Conservation (phyloP, 2,888 invertebrate genomes). For the Operophtera brumata region DNA sequence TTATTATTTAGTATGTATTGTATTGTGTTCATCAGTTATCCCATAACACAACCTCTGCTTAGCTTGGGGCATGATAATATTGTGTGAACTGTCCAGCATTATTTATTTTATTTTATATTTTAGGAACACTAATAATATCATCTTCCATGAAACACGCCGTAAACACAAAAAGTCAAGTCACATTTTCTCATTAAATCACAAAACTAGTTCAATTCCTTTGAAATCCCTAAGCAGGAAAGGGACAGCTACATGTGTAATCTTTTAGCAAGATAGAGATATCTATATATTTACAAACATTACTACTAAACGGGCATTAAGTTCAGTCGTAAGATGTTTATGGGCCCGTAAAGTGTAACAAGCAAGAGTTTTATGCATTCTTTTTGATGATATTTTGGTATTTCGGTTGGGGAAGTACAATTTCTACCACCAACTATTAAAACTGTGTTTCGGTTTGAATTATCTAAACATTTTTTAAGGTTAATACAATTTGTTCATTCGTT, state of each 20-base stretch:
- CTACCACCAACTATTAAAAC: no score
- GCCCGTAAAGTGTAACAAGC: conserved; percentile 19
- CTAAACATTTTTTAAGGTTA: no score
- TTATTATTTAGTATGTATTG: no score
- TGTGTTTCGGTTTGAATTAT: no score
- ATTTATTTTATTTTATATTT: no score
- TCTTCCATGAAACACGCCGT: not conserved
- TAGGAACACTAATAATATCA: not conserved
- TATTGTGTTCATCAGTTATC: no score
- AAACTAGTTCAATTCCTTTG: conserved; percentile 2
- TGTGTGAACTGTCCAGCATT: no score
- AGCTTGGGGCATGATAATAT: no score
- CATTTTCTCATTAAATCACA: not conserved
- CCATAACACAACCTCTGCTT: no score
- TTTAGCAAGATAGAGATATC: conserved; percentile 25
- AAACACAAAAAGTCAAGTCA: not conserved
- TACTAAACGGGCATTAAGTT: conserved; percentile 38
- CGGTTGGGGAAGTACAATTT: not conserved
- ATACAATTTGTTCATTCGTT: no score
- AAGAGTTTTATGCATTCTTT: conserved; percentile 27
- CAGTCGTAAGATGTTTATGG: conserved; percentile 37
- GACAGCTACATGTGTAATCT: not conserved
- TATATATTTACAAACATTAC: conserved; percentile 35
- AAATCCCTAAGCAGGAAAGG: not conserved
- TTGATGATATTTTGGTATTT: conserved; percentile 23